Evolutionary conservation across 1,140 invertebrate species (phyloP), one percentile per base, ranked within the genome.

Genomic region (Popillia japonica): DNA sequence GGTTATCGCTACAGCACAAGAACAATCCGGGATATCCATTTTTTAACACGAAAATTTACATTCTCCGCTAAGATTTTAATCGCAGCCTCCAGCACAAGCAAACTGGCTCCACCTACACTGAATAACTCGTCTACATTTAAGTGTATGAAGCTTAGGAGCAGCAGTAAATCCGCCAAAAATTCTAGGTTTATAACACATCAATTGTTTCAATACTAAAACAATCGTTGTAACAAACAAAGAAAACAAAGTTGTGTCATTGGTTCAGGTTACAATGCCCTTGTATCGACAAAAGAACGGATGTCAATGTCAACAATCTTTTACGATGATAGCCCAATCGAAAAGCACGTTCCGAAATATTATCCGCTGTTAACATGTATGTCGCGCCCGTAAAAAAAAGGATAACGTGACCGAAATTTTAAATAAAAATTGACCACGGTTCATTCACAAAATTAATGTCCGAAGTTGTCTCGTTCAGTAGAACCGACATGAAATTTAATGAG

Each of bases 181-280:
- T 34, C n/a, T 34, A 34, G 27, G 4, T 34, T 34, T 34, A 34
- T 34, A 34, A 4, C n/a, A n/a, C n/a, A n/a, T n/a, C n/a, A n/a
- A n/a, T n/a, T n/a, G n/a, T n/a, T n/a, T n/a, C n/a, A n/a, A n/a
- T n/a, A 34, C 27, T 4, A 4, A 34, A 2, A 34, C 27, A 10
- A 11, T 23, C 23, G 11, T 27, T 34, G 22, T 68, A 27, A 9
- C 2, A 68, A 22, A 34, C 61, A 68, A 68, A 68, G 22, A 68
- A 34, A 68, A 11, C 17, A 68, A 34, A 27, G 61, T 68, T 27
- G 61, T 68, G 61, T 68, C 61, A 68, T 68, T 68, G 61, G 27
- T 68, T 68, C 61, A 68, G 61, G 61, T 68, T 68, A 68, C 61
- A 68, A 27, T 68, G 61, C 61, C 61, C 61, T 68, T 68, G 61